Base-by-base conservation (phyloP, 2,888 invertebrate genomes). In the Melanotus villosus region DNA sequence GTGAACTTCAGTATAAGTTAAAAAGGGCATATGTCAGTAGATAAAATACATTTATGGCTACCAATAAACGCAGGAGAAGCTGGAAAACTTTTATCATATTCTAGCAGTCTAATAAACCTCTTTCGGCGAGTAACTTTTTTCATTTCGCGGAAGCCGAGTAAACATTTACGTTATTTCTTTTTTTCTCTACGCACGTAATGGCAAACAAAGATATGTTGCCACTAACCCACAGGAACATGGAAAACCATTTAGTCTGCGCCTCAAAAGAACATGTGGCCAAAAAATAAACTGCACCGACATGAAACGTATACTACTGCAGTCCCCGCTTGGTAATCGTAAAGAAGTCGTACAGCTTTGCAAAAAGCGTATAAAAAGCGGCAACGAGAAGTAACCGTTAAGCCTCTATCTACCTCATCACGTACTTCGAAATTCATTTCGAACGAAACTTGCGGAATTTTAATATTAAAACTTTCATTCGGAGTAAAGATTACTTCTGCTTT, bases 171-270 rank as follows among this genome's bases (percentile, higher is more conserved):
- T 73, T 70, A 73, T 73, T 73, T 73, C 71, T 68, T 69, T 71
- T 69, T 72, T 73, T 73, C 74, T 71, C 69, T 63, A 70, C 75
- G 71, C 76, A 74, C 75, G 76, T 73, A 75, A 77, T 70, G 68
- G 75, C 74, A 77, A 77, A 77, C 77, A 77, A 75, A 77, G 77
- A 77, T 77, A 77, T 77, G 77, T 77, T 72, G 75, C 75, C 75
- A 76, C 76, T 77, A 76, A 77, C 75, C 74, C 76, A 65, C 71
- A 73, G 68, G 73, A 76, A 77, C 77, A 77, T 74, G 77, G 76
- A 77, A 77, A 76, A 77, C 73, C 77, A 74, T 77, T 77, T 76
- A 77, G 76, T 68, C 56, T 58, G 50, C 64, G 68, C 65, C 73
- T 65, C 64, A 47, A 18, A 70, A 41, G 72, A 68, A 58, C 63